Evolutionary conservation across 1,140 invertebrate species (phyloP), one percentile per base, ranked within the genome.

Genomic region (Formica exsecta): DNA sequence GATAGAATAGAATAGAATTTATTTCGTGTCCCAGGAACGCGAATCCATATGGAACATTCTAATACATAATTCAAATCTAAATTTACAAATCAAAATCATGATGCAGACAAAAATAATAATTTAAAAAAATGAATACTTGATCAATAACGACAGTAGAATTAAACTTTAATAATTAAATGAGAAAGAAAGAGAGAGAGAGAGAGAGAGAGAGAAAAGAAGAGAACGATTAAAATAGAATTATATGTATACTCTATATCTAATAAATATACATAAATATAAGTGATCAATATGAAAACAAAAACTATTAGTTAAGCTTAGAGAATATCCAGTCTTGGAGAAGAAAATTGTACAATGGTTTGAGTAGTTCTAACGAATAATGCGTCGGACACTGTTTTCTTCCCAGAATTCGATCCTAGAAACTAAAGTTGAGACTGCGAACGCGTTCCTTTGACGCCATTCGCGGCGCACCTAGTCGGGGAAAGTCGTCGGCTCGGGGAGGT

Each of bases 401-500:
- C n/a, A 73, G 68, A 83, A 73, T 73, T 25, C 36, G 66, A 61
- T 83, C 61, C 8, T 11, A 61, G 11, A 41, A 62, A 22, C 0
- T 29, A 41, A 83, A 61, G 11, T 59, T 36, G 77, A 13, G 36
- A 19, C 38, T 83, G 51, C 38, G 25, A 59, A 22, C 44, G 68
- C 68, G 54, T 38, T 41, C 8, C 29, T 74, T 73, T 73, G 51
- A 61, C 68, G 66, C n/a, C 7, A 36, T 3, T 71, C 38, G 16
- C 65, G 61, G 25, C 38, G 19, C 51, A 32, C n/a, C 19, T 61
- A 83, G 79, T 48, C 54, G 32, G 38, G 54, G 54, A 61, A 71
- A 44, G 41, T 44, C 61, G 68, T 83, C 79, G 79, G 68, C 79
- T 83, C 54, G 79, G 1, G 32, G 32, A 38, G 66, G 44, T 74